phyloP scores from a whole-genome alignment of 2,888 invertebrate species.

The Leucoptera coffeella region DNA sequence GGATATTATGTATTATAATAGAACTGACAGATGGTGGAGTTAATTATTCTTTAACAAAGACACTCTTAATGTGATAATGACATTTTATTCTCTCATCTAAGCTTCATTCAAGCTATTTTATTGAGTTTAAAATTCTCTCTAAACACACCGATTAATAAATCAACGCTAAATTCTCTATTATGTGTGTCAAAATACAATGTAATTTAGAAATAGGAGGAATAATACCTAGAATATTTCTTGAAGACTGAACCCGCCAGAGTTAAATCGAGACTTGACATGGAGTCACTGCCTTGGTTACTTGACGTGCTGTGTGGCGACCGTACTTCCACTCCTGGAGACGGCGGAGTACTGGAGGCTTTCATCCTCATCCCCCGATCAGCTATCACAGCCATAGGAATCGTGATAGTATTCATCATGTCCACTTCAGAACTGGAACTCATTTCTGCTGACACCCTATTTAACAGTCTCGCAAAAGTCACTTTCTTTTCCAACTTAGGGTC shows the following conservation, averaged over 20 bases:
- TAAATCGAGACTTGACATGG: slow-evolving; percentile 67
- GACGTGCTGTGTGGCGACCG: slow-evolving; percentile 63
- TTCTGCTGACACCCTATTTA: slow-evolving; percentile 71
- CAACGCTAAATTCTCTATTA: background rate
- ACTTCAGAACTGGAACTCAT: slow-evolving; percentile 71
- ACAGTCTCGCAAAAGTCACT: slow-evolving; percentile 67
- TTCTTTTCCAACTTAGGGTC: slow-evolving; percentile 72
- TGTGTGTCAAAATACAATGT: background rate
- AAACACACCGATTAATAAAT: no score
- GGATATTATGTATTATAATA: no score
- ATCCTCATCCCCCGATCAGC: slow-evolving; percentile 27
- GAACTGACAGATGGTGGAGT: no score
- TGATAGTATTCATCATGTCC: slow-evolving; percentile 50
- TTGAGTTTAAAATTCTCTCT: no score
- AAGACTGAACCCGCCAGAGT: slow-evolving; percentile 56
- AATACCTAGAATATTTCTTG: slow-evolving; percentile 49
- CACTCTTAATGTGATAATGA: no score
- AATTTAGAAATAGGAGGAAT: no score
- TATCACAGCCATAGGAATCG: slow-evolving; percentile 41
- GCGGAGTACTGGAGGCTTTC: slow-evolving; percentile 51
- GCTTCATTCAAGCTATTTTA: no score
- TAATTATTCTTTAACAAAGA: no score
- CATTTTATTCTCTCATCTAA: no score
- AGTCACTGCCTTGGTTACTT: slow-evolving; percentile 72
- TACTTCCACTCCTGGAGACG: slow-evolving; percentile 60